Evolutionary conservation across 2,888 invertebrate species (phyloP), one percentile per base, ranked within the genome.

Genomic region (Muschampia plurimacula): DNA sequence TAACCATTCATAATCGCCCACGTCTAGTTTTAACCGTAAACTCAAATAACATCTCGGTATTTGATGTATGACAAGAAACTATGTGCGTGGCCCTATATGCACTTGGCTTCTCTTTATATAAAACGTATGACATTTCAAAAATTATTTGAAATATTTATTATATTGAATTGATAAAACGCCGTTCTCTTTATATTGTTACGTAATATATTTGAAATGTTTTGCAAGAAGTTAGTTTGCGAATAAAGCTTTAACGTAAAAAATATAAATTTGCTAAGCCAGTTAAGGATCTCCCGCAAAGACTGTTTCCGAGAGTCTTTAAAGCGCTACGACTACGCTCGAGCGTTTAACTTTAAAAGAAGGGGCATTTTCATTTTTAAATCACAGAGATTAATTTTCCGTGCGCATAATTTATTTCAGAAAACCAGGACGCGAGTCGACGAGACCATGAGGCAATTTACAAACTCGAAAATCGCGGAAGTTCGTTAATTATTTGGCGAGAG

Each of bases 391-490:
- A 92, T 93, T 92, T 92, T 91, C 85, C 80, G 86, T 85, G 89
- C 86, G 89, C 90, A 92, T 92, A 92, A 93, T 93, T 93, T 91
- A 92, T 93, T 90, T 86, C 86, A 86, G 86, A 87, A 88, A 89
- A 89, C 91, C 91, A 90, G 91, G 83, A 89, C 88, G 86, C 88
- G 89, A 89, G 89, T 89, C 90, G 89, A 89, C 89, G 89, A 91
- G 90, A 92, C 91, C 92, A 90, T 92, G 89, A 92, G 91, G 92
- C 90, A 91, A 92, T 93, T 93, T 92, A 92, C 91, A 91, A 93
- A 93, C 92, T 93, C 91, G 91, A 92, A 94, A 93, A 94, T 94
- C 93, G 91, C 89, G 90, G 90, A 93, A 93, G 92, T 93, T 92
- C 90, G 92, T 94, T 93, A 94, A 94, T 93, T 93, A 93, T 94